Evolutionary conservation across 2,113 vertebrate species (phyloP), one percentile per base, ranked within the genome.

Genomic region (Verasper variegatus): DNA sequence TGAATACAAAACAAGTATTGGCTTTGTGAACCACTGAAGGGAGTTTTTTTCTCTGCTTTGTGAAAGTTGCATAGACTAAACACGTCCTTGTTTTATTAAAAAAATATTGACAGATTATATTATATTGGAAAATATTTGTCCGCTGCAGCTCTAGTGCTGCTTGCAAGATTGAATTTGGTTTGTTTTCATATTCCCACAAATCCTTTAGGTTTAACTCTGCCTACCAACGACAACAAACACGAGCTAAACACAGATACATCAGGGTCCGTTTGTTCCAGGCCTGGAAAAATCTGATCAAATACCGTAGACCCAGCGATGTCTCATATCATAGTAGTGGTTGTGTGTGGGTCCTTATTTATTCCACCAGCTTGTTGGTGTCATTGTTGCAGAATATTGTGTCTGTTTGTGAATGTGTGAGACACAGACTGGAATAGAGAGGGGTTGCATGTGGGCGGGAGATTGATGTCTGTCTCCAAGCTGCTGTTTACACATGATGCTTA

Each of bases 381-480:
- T 57, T 37, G 37, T 77, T 60, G 17, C 14, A 15, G 20, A 69
- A 17, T 37, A 73, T 17, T 15, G 20, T 21, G 35, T 45, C 7
- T 71, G 40, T 75, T 49, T 70, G n/a, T 35, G 52, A 42, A 49
- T 42, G 61, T 66, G 52, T 35, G 64, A 17, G 37, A 68, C 56
- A 24, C 54, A 60, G 45, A 20, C 52, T 74, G 52, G 9, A 55
- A 52, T 23, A 64, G 62, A 59, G 59, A 26, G 47, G 45, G 73
- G 73, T 47, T 69, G 27, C 55, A 47, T 75, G 45, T 82, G 72
- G 68, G 71, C 20, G 78, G 35, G 49, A 61, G 82, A 88, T 68
- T 75, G 85, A 87, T 64, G 60, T 77, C 58, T 54, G 65, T 79
- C 63, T 83, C 68, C 49, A 54, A 71, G 69, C 82, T 69, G 69